A percentile compares a stretch with the other conserved stretches of the same genome.
These are phyloP conservation scores for Glaucomys volans DNA, from an alignment of 2,113 vertebrate species.

Conservation along the genomic window DNA sequence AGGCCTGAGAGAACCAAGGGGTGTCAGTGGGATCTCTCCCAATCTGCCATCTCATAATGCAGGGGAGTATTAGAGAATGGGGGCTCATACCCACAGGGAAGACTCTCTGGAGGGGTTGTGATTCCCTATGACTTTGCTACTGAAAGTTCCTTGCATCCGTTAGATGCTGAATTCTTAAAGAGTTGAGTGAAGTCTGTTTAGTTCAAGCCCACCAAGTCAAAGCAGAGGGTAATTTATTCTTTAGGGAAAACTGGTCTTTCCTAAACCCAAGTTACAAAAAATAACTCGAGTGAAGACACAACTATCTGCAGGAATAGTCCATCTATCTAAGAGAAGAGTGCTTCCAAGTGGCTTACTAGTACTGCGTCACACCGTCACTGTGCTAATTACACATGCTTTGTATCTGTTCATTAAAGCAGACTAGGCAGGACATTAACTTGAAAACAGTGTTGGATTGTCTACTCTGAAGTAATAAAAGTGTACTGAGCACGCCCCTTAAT, in stretches of 20 bases:
- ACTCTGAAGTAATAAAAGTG: conserved; percentile 69
- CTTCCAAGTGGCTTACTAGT: neutral
- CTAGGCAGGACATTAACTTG: conserved; percentile 71
- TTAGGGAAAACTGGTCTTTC: neutral
- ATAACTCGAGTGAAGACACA: neutral
- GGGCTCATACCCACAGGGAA: neutral
- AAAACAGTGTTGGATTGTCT: conserved; percentile 60
- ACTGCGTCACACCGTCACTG: neutral
- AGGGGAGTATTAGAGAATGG: neutral
- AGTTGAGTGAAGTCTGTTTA: neutral
- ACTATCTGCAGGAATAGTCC: neutral
- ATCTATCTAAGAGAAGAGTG: neutral
- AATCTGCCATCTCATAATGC: neutral
- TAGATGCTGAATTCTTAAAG: neutral
- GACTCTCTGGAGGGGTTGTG: neutral
- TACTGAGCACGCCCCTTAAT: conserved; percentile 35
- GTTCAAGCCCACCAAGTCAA: neutral
- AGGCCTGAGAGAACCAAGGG: neutral
- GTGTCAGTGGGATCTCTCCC: neutral
- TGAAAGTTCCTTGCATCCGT: neutral
- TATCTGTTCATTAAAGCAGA: conserved; percentile 69
- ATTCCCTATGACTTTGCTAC: neutral
- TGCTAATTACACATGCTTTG: conserved; percentile 53
- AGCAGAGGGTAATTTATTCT: neutral
- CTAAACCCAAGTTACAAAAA: neutral